A percentile compares a stretch with the other conserved stretches of the same genome.
Conservation (phyloP, 2,113 vertebrate species). For the Beaufortia kweichowensis region DNA sequence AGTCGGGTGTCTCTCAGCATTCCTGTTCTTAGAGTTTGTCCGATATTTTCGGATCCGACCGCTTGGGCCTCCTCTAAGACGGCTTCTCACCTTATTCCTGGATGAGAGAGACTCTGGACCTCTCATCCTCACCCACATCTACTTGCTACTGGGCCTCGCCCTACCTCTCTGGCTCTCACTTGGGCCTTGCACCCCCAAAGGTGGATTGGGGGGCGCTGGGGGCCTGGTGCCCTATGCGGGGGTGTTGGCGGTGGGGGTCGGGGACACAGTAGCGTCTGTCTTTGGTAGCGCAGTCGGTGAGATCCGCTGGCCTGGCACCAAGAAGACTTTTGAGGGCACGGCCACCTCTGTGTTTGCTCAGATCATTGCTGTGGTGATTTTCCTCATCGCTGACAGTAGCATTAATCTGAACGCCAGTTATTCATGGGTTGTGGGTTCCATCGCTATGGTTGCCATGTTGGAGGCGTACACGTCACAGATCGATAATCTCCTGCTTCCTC, state of each 20-base stretch:
- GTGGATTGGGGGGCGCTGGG: constrained; percentile 76
- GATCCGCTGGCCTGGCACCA: constrained; percentile 94
- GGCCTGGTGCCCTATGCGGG: constrained; percentile 91
- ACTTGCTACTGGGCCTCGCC: constrained; percentile 93
- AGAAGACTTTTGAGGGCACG: constrained; percentile 96
- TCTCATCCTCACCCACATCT: constrained; percentile 94
- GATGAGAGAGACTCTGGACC: constrained; percentile 95
- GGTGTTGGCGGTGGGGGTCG: constrained; percentile 90
- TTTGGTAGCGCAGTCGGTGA: constrained; percentile 92
- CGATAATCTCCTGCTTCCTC: constrained; percentile 92
- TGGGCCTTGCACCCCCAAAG: constrained; percentile 83
- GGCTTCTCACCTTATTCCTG: constrained; percentile 87
- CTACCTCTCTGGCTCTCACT: constrained; percentile 93
- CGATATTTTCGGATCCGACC: constrained; percentile 93
- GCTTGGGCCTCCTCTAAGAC: constrained; percentile 83
- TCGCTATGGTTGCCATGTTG: constrained; percentile 87
- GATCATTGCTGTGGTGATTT: constrained; percentile 91
- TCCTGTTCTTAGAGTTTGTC: constrained; percentile 88
- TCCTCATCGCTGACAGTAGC: constrained; percentile 87
- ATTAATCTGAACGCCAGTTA: constrained; percentile 91
- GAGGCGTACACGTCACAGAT: constrained; percentile 96
- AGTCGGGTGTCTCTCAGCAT: constrained; percentile 82
- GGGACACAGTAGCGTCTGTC: constrained; percentile 89
- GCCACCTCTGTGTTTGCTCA: constrained; percentile 93
- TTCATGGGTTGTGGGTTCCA: constrained; percentile 87